A percentile compares a stretch with the other conserved stretches of the same genome.
phyloP scores from a whole-genome alignment of 2,113 vertebrate species.

The Corapipo altera region DNA sequence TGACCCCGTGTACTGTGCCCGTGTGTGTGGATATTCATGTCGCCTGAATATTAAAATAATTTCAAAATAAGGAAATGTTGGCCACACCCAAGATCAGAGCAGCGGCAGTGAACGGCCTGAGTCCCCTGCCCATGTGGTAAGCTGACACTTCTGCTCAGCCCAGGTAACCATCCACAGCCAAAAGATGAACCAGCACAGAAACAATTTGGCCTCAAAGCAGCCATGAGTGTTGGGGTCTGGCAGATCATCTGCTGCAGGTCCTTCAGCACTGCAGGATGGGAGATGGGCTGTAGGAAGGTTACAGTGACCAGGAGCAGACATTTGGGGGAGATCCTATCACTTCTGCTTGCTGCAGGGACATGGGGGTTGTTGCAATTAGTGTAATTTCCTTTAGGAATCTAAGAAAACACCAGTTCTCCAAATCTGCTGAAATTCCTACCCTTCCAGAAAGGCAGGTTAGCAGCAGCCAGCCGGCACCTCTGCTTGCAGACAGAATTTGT shows the following conservation, averaged over 20 bases:
- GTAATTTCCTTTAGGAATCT: constrained; percentile 43
- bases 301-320: background rate
- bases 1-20: background rate
- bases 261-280: background rate
- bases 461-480: constrained; percentile 21
- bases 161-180: background rate
- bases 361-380: background rate
- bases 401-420: constrained; percentile 11
- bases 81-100: background rate
- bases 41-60: background rate
- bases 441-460: constrained; percentile 49
- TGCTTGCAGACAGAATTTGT: constrained; percentile 50
- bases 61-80: background rate
- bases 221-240: background rate
- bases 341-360: background rate
- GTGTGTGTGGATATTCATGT: background rate
- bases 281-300: background rate
- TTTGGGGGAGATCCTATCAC: background rate
- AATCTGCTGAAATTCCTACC: constrained; percentile 35
- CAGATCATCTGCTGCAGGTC: background rate
- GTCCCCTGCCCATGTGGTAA: background rate
- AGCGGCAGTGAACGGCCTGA: accelerated
- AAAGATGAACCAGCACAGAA: background rate
- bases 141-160: background rate
- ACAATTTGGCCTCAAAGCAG: background rate